Evolutionary conservation across 1,140 invertebrate species (phyloP), one percentile per base, ranked within the genome.

Genomic region (Oncopodura yosiiana): DNA sequence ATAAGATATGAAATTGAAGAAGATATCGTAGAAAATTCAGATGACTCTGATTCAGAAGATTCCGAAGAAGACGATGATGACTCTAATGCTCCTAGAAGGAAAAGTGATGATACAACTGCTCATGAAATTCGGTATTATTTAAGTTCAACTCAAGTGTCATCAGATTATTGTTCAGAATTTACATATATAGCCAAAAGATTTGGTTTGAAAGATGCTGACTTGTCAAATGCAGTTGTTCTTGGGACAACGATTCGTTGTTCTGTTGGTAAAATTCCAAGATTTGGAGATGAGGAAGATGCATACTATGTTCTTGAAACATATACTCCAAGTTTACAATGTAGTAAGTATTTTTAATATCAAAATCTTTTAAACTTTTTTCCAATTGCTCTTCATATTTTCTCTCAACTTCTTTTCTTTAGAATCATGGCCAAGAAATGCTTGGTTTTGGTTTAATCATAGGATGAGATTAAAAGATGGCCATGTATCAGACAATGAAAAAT

Each of bases 61-160:
- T 54, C 66, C 66, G 61, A 57, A 19, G 65, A 71, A 66, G 53
- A 53, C 16, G 49, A 38, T 23, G 48, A 46, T 32, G 24, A 32
- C 24, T 34, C 46, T 3, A 37, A 43, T 14, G 3, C 18, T 45
- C 12, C 12, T 14, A n/a, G n/a, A n/a, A 12, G 26, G 18, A 14
- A 14, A 14, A 2, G 34, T 19, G 37, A 16, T 18, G 41, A 45
- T 11, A 37, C 12, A n/a, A n/a, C n/a, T n/a, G n/a, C n/a, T 3
- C 61, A 56, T 9, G 53, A 65, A 37, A 60, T 41, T 0, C n/a
- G 53, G 4, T 72, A 72, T 37, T 84, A 79, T 63, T 67, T 81
- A 1, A 79, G 75, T 62, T 83, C 78, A 4, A 61, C 68, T 8
- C 68, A 66, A 19, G 82, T 83, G 52, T 58, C 58, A 3, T 45